Percentiles rank a stretch among this genome's conserved stretches.
These are phyloP conservation scores for Dryocosmus kuriphilus DNA, from an alignment of 2,888 invertebrate species.

Conservation along the genomic window DNA sequence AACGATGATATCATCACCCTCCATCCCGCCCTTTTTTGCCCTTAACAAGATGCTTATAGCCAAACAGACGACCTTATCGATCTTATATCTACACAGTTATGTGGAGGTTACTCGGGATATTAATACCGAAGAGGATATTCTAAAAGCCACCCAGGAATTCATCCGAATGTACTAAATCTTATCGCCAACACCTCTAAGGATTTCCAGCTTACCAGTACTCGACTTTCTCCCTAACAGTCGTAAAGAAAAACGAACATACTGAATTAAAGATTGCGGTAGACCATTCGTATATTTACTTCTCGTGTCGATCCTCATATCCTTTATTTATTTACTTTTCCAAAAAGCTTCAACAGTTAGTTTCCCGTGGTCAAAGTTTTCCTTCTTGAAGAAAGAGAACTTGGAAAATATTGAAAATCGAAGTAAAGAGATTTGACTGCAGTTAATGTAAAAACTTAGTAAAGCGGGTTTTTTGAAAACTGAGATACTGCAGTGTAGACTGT, in stretches of 20 bases:
- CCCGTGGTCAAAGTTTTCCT: neutral
- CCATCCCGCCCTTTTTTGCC: constrained; percentile 13
- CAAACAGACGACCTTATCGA: constrained; percentile 42
- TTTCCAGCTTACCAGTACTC: constrained; percentile 2
- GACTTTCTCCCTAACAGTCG: neutral
- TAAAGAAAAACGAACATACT: neutral
- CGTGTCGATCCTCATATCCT: constrained; percentile 2
- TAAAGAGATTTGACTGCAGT: neutral
- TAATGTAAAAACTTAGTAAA: neutral
- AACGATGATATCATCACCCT: constrained; percentile 42
- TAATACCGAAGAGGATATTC: constrained; percentile 29
- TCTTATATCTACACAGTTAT: constrained; percentile 40
- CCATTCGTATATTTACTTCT: neutral
- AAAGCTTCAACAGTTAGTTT: neutral
- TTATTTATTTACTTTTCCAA: neutral
- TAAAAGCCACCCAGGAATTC: constrained; percentile 6
- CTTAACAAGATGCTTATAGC: constrained; percentile 41
- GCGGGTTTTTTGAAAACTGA: neutral
- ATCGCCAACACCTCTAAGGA: neutral
- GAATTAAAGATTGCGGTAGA: constrained; percentile 6
- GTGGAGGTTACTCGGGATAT: constrained; percentile 12
- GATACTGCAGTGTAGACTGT: neutral
- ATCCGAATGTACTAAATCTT: constrained; percentile 8
- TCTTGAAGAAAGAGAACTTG: neutral
- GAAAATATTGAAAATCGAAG: neutral